Evolutionary conservation across 1,140 invertebrate species (phyloP).

Genomic region (Pollicipes pollicipes): DNA sequence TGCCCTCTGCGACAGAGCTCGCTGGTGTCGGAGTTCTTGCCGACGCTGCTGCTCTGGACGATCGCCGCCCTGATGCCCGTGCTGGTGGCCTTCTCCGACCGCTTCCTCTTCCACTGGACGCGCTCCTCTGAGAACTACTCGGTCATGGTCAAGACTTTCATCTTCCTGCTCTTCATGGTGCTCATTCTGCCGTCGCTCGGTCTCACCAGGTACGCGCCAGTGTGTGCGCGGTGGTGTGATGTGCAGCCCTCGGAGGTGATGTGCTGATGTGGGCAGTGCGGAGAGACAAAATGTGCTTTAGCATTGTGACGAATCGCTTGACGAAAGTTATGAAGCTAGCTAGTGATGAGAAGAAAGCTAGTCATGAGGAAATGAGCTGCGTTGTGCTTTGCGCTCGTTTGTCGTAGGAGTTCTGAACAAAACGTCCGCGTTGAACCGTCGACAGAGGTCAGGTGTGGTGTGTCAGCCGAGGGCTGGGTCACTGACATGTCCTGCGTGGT

Average conservation of each 20-base stretch:
- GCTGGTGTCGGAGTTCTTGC: constrained; percentile 68
- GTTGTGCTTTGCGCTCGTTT: too few species aligned
- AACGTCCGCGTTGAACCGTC: too few species aligned
- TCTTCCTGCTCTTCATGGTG: constrained; percentile 83
- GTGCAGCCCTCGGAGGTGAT: constrained; percentile 38
- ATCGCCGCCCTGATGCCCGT: constrained; percentile 79
- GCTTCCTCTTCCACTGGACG: constrained; percentile 77
- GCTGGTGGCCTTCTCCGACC: constrained; percentile 74
- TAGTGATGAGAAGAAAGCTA: too few species aligned
- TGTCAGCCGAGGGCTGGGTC: too few species aligned
- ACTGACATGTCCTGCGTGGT: too few species aligned
- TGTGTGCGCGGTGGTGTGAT: too few species aligned
- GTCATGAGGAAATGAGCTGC: too few species aligned
- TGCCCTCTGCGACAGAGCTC: constrained; percentile 37
- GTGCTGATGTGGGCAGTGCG: too few species aligned
- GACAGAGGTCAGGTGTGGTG: too few species aligned
- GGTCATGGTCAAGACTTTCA: constrained; percentile 84
- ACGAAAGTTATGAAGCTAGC: background rate
- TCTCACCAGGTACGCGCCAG: constrained; percentile 47
- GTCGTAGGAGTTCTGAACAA: too few species aligned
- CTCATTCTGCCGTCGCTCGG: constrained; percentile 83
- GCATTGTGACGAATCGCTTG: too few species aligned
- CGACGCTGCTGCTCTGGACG: constrained; percentile 74
- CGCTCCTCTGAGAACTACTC: constrained; percentile 78
- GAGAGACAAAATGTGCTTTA: too few species aligned